Evolutionary conservation across 2,797 vertebrate species (phyloP), one percentile per base, ranked within the genome.

Genomic region (Phrynocephalus forsythii): DNA sequence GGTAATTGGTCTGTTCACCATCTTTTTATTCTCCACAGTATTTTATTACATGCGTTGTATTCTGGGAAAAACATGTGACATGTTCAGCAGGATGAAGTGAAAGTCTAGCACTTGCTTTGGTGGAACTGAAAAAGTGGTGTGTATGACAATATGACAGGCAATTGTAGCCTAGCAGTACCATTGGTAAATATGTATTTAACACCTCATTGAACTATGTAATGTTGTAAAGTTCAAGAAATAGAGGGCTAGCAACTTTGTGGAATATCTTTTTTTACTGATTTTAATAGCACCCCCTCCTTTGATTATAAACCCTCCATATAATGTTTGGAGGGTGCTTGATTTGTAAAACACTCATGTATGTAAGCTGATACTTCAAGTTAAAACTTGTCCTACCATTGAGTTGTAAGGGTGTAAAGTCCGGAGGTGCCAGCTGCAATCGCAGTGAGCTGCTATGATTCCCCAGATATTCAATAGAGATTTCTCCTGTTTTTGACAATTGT

Each of bases 191-290:
- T 56, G n/a, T 4, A 26, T 79, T 79, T 79, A 86, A 20, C 30
- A 33, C n/a, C n/a, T 79, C 52, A 56, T 33, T 86, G 38, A 79
- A 56, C 52, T 56, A 85, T 76, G 18, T 77, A 77, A 85, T 67
- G 16, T 20, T 76, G 75, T 85, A 30, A 28, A 79, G 33, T 52
- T 33, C 48, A 5, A 33, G n/a, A 48, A 79, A 28, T 69, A 52
- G n/a, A 30, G 7, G 26, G 52, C 44, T 28, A 56, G 26, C 16
- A 77, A 30, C 72, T 44, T 71, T 52, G 52, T n/a, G 66, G 33
- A 66, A 6, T 66, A 30, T 20, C 7, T 44, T 77, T 44, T 50
- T 22, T 73, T 50, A 66, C n/a, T 48, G 44, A n/a, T 24, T 84
- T 24, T 18, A 75, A 28, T 60, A 50, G 30, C 33, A 76, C 66